Evolutionary conservation across 2,888 invertebrate species (phyloP).

Genomic region (Nasonovia ribisnigri): DNA sequence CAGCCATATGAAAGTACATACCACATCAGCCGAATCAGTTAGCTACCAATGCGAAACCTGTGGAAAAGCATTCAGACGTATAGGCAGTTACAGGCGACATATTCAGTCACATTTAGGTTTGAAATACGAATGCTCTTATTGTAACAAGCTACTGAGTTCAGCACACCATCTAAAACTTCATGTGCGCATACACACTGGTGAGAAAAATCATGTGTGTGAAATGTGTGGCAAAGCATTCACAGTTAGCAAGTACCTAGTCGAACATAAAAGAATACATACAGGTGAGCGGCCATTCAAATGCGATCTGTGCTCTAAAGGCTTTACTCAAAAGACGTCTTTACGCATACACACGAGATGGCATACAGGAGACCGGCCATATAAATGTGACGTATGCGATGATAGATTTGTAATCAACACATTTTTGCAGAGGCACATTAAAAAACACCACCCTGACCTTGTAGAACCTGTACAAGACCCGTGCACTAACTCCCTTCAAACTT

Average conservation of each 20-base stretch:
- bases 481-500: slow-evolving; percentile 47
- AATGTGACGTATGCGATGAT: slow-evolving; percentile 65
- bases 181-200: slow-evolving; percentile 66
- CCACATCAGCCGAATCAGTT: slow-evolving; percentile 60
- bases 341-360: slow-evolving; percentile 66
- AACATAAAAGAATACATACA: slow-evolving; percentile 66
- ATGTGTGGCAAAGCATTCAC: slow-evolving; percentile 66
- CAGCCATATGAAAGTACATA: slow-evolving; percentile 66
- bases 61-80: slow-evolving; percentile 66
- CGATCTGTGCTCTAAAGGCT: slow-evolving; percentile 66
- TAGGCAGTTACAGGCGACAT: slow-evolving; percentile 66
- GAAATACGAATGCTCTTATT: slow-evolving; percentile 65
- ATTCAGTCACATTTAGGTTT: slow-evolving; percentile 66
- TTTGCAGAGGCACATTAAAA: slow-evolving; percentile 65
- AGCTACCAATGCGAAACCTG: slow-evolving; percentile 66
- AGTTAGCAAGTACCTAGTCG: slow-evolving; percentile 65
- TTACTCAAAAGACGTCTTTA: slow-evolving; percentile 66
- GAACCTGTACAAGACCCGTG: slow-evolving; percentile 41
- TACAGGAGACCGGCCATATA: slow-evolving; percentile 66
- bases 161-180: slow-evolving; percentile 66
- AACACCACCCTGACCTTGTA: slow-evolving; percentile 59
- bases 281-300: slow-evolving; percentile 66
- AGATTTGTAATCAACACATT: slow-evolving; percentile 66
- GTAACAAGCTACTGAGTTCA: slow-evolving; percentile 65
- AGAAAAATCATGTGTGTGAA: slow-evolving; percentile 66